phyloP scores from a whole-genome alignment of 2,113 vertebrate species.

The Bambusicola thoracicus region DNA sequence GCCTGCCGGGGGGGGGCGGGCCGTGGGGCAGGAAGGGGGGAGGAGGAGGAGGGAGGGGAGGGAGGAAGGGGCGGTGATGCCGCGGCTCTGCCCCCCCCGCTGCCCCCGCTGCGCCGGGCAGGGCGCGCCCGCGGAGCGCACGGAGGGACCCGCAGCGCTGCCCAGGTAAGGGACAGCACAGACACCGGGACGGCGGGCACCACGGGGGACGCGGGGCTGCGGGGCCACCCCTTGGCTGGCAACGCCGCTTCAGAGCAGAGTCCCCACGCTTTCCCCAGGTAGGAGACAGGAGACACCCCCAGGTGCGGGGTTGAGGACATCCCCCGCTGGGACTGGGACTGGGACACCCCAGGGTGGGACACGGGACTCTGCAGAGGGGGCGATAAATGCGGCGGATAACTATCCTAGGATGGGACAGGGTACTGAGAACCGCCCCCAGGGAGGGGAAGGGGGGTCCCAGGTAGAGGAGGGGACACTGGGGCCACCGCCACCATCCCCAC shows the following conservation, averaged over 20 bases:
- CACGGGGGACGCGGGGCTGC: neutral
- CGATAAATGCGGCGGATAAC: neutral
- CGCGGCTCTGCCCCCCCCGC: constrained; percentile 47
- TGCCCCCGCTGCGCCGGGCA: neutral
- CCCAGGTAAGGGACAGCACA: neutral
- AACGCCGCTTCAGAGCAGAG: neutral
- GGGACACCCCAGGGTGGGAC: neutral
- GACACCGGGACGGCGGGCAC: neutral
- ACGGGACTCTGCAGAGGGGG: neutral
- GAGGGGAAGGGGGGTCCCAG: neutral
- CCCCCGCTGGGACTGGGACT: neutral
- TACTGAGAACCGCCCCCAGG: neutral
- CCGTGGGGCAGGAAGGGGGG: neutral
- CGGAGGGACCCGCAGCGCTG: neutral
- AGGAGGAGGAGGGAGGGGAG: neutral
- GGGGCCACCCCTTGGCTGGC: neutral
- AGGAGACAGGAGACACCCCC: neutral
- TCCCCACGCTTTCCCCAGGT: neutral
- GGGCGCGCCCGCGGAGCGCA: neutral
- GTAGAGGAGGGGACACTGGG: neutral
- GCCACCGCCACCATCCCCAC: too few relatives aligned
- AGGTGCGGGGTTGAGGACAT: neutral
- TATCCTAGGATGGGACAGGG: neutral
- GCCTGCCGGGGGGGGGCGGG: neutral
- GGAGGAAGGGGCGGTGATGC: constrained; percentile 64